Conservation (phyloP, 1,140 invertebrate genomes). For the Phymorhynchus buccinoides region DNA sequence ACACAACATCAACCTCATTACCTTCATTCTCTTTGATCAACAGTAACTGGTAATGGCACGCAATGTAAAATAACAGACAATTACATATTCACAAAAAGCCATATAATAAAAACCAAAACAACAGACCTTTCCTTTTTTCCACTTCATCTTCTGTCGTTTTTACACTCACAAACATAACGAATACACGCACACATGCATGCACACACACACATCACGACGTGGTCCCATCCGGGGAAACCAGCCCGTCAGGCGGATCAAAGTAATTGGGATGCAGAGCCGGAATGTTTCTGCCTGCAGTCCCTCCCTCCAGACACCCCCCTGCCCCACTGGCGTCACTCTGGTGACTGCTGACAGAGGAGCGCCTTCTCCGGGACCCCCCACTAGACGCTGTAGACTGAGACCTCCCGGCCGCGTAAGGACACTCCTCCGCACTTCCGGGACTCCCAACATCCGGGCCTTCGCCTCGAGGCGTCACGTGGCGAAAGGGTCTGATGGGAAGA, state of each 20-base stretch:
- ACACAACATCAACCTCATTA: too few relatives aligned
- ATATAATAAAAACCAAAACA: too few relatives aligned
- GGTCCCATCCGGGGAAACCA: background rate
- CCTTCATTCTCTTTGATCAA: too few relatives aligned
- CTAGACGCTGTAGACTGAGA: slow-evolving; percentile 9
- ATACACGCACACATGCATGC: background rate
- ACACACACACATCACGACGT: slow-evolving; percentile 10
- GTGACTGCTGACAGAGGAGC: slow-evolving; percentile 39
- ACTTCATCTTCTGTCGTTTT: too few relatives aligned
- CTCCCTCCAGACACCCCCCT: slow-evolving; percentile 35
- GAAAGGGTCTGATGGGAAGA: slow-evolving; percentile 43
- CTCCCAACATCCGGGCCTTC: background rate
- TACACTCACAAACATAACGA: too few relatives aligned
- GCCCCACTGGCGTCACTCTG: slow-evolving; percentile 35
- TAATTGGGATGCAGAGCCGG: slow-evolving; percentile 49
- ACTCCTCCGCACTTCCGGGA: background rate
- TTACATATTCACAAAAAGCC: too few relatives aligned
- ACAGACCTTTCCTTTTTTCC: too few relatives aligned
- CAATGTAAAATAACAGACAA: too few relatives aligned
- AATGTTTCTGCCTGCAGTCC: slow-evolving; percentile 30
- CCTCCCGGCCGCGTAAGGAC: background rate
- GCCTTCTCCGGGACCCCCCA: slow-evolving; percentile 26
- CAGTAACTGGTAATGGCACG: too few relatives aligned
- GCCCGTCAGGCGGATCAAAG: slow-evolving; percentile 38
- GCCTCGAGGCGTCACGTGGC: slow-evolving; percentile 14